Conservation (phyloP, 2,797 vertebrate genomes). For the Cyclopterus lumpus region DNA sequence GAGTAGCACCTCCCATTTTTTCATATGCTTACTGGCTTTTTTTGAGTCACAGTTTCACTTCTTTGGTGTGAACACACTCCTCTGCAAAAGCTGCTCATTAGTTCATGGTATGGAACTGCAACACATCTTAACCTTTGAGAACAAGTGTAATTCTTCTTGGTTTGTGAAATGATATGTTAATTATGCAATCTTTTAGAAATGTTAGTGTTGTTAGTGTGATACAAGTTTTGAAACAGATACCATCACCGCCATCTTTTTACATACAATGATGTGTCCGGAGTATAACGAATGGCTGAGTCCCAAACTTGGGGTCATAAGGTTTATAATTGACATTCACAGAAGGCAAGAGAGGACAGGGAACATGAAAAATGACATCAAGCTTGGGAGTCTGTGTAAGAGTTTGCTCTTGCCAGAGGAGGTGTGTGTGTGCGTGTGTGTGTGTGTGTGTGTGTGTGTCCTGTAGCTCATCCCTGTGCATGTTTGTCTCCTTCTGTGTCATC, state of each 20-base stretch:
- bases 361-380: conserved; percentile 66
- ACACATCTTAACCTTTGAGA: not conserved
- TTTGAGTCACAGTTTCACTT: not conserved
- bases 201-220: not conserved
- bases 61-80: not conserved
- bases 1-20: not conserved
- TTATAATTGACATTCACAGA: conserved; percentile 62
- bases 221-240: not conserved
- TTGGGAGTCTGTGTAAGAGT: conserved; percentile 47
- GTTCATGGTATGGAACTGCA: conserved; percentile 1
- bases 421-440: conserved; percentile 28
- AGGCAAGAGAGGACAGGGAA: conserved; percentile 51
- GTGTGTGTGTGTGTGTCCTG: conserved; percentile 15
- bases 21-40: not conserved
- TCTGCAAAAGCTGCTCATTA: conserved; percentile 1
- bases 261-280: not conserved
- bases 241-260: not conserved
- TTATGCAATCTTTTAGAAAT: not conserved
- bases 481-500: not conserved
- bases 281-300: conserved; percentile 25
- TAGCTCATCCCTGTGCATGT: not conserved
- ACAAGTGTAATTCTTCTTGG: not conserved
- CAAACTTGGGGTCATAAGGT: conserved; percentile 48
- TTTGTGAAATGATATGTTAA: not conserved
- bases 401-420: conserved; percentile 76